Evolutionary conservation across 1,140 invertebrate genomes (phyloP).

Genomic region (Aphelinus certus): DNA sequence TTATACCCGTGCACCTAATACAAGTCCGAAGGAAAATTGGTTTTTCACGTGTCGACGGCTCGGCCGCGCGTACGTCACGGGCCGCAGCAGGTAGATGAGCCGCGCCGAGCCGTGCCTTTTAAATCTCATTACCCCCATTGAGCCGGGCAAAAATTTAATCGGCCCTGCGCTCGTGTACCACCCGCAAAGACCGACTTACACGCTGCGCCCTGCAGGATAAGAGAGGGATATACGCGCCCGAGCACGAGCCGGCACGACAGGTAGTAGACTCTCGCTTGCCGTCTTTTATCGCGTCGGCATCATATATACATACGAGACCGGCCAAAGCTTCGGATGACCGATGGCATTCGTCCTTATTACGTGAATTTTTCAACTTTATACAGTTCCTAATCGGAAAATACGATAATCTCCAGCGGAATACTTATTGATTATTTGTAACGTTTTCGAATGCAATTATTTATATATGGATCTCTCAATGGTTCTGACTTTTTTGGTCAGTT

Average conservation of each 20-base stretch:
- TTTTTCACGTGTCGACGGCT: slow-evolving; percentile 34
- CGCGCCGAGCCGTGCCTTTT: slow-evolving; percentile 32
- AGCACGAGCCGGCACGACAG: slow-evolving; percentile 39
- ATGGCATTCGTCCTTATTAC: too few species aligned
- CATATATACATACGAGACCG: too few species aligned
- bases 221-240: slow-evolving; percentile 23
- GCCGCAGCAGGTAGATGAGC: slow-evolving; percentile 37
- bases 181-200: slow-evolving; percentile 38
- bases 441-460: too few species aligned
- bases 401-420: too few species aligned
- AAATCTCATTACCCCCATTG: slow-evolving; percentile 41
- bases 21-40: slow-evolving; percentile 33
- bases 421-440: too few species aligned
- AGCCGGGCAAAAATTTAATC: slow-evolving; percentile 39
- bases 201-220: background rate
- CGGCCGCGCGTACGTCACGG: background rate
- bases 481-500: too few species aligned
- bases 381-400: too few species aligned
- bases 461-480: too few species aligned
- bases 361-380: too few species aligned
- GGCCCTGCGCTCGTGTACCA: slow-evolving; percentile 20
- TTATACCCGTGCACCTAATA: too few species aligned
- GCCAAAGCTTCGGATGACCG: too few species aligned
- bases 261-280: slow-evolving; percentile 2
- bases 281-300: too few species aligned